Conservation (phyloP, 1,140 invertebrate genomes). For the Notospermus geniculatus region DNA sequence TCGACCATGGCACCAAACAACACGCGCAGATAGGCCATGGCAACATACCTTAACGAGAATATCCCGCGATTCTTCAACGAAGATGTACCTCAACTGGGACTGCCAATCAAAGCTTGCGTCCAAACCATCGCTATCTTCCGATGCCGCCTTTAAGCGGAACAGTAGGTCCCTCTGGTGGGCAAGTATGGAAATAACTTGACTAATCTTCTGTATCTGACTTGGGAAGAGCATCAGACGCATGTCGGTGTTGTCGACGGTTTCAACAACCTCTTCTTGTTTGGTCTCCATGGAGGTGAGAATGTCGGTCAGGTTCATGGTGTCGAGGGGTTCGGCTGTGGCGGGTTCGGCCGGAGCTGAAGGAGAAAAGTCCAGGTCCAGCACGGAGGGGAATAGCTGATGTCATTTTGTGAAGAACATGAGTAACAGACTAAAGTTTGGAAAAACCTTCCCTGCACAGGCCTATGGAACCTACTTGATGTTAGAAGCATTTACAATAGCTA, state of each 20-base stretch:
- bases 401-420: too few species aligned
- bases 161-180: conserved; percentile 46
- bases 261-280: conserved; percentile 10
- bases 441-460: too few species aligned
- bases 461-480: too few species aligned
- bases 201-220: conserved; percentile 49
- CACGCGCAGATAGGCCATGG: too few species aligned
- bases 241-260: conserved; percentile 21
- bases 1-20: conserved; percentile 3
- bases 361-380: too few species aligned
- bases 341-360: conserved; percentile 29
- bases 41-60: conserved; percentile 41
- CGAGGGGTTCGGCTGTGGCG: conserved; percentile 36
- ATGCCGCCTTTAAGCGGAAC: conserved; percentile 28
- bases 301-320: conserved; percentile 43
- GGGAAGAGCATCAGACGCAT: conserved; percentile 46
- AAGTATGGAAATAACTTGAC: conserved; percentile 36
- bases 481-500: too few species aligned
- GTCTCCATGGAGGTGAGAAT: conserved; percentile 9
- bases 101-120: conserved; percentile 38
- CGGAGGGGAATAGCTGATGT: too few species aligned
- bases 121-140: conserved; percentile 20
- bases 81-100: conserved; percentile 41
- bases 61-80: conserved; percentile 29
- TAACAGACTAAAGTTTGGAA: too few species aligned